Base-by-base conservation (phyloP, 2,888 invertebrate genomes). In the Drosophila stalkeri region DNA sequence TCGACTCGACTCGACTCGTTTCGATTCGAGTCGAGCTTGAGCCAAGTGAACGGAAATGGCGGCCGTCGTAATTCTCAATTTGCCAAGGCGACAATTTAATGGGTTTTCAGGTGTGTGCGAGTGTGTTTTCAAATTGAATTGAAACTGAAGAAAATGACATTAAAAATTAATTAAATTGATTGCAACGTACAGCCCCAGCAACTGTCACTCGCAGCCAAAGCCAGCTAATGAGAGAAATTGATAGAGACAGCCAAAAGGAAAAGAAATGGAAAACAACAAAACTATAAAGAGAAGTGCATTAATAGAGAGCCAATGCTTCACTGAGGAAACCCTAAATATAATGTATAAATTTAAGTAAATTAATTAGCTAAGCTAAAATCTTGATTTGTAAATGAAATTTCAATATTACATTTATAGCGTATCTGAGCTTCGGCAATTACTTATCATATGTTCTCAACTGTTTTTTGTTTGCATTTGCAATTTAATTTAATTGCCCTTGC, bases 161-260 rank as follows among this genome's bases (percentile, higher is more conserved):
- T 91, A 91, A 91, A 91, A 91, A 90, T 91, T 91, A 91, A 91
- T 91, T 91, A 88, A 90, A 91, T 90, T 90, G 89, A 91, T 91
- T 91, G 91, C 87, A 89, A 85, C 63, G 78, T 77, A 80, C 72
- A 70, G 80, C 54, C 74, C 54, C 72, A 71, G 67, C 77, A 82
- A 75, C 80, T 72, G 87, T 80, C 78, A 87, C 63, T 55, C 9
- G 23, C 81, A 76, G 66, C 64, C 62, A 54, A 66, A 37, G 41
- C 44, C 64, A 62, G 74, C 77, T 78, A 78, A 74, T 74, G 59
- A 71, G 64, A 37, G 61, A 60, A 54, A 66, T 49, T 23, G 41
- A 56, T 46, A 27, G 49, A 47, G 62, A 33, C 52, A 23, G 20
- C 18, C n/a, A 35, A 18, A 35, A 37, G n/a, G 9, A 49, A 51